phyloP scores from a whole-genome alignment of 2,888 invertebrate species.

The Drosophila subsilvestris region DNA sequence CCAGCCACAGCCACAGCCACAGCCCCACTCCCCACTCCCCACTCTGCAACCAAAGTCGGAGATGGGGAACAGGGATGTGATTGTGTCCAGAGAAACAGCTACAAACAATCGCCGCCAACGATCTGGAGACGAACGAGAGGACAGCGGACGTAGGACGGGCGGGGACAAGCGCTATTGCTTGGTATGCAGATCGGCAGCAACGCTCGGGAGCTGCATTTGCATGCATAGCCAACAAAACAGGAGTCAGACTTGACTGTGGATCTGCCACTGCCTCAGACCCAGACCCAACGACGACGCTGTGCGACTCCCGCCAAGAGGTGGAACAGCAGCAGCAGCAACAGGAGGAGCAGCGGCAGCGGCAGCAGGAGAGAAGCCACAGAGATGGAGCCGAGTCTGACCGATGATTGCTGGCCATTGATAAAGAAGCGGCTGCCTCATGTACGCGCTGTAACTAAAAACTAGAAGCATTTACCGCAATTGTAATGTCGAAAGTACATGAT shows the following conservation, averaged over 20 bases:
- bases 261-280: conserved; percentile 40
- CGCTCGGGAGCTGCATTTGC: conserved; percentile 64
- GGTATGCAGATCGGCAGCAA: conserved; percentile 77
- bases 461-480: conserved; percentile 84
- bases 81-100: conserved; percentile 57
- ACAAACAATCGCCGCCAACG: conserved; percentile 80
- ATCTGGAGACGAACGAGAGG: conserved; percentile 53
- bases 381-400: conserved; percentile 40
- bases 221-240: conserved; percentile 51
- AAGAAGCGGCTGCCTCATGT: conserved; percentile 76
- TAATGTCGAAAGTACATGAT: conserved; percentile 84
- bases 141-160: too few species aligned
- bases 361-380: conserved; percentile 20
- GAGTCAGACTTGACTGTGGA: conserved; percentile 52
- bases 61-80: conserved; percentile 27
- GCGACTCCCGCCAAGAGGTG: conserved; percentile 51
- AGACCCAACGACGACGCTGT: conserved; percentile 74
- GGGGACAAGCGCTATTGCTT: conserved; percentile 39
- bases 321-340: conserved; percentile 30
- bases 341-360: conserved; percentile 27
- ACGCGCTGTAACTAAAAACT: conserved; percentile 84
- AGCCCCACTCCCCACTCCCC: background rate
- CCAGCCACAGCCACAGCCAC: background rate
- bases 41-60: background rate
- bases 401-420: conserved; percentile 80